Evolutionary conservation across 2,888 invertebrate genomes (phyloP).

Genomic region (Laothoe populi): DNA sequence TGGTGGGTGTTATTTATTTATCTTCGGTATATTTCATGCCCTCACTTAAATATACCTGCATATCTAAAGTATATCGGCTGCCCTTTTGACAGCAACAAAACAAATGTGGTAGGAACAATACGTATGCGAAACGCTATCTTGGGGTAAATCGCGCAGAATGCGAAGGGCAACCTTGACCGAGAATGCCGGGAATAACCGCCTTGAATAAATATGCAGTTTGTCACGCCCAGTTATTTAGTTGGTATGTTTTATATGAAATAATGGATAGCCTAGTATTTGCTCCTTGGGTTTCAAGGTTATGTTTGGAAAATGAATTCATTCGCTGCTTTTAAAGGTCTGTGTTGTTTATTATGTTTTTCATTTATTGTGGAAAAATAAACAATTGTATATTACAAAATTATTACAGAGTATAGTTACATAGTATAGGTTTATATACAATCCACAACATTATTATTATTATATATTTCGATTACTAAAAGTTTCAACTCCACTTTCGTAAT

Average conservation of each 20-base stretch:
- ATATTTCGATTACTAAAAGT: too few relatives aligned
- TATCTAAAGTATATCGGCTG: neutral
- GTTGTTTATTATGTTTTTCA: too few relatives aligned
- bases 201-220: conserved; percentile 26
- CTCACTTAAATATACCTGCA: neutral
- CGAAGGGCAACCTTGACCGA: conserved; percentile 27
- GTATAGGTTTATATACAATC: too few relatives aligned
- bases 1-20: too few relatives aligned
- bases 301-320: neutral
- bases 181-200: conserved; percentile 20
- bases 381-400: too few relatives aligned
- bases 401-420: too few relatives aligned
- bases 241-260: conserved; percentile 17
- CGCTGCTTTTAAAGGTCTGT: too few relatives aligned
- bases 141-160: conserved; percentile 17
- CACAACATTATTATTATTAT: too few relatives aligned
- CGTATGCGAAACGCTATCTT: conserved; percentile 21
- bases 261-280: neutral
- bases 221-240: conserved; percentile 16
- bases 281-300: neutral
- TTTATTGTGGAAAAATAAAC: too few relatives aligned
- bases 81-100: conserved; percentile 16
- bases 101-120: conserved; percentile 23
- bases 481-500: too few relatives aligned
- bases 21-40: neutral